A percentile compares a stretch with the other conserved stretches of the same genome.
Conservation (phyloP, 2,797 vertebrate species). For the Galaxias olidus region DNA sequence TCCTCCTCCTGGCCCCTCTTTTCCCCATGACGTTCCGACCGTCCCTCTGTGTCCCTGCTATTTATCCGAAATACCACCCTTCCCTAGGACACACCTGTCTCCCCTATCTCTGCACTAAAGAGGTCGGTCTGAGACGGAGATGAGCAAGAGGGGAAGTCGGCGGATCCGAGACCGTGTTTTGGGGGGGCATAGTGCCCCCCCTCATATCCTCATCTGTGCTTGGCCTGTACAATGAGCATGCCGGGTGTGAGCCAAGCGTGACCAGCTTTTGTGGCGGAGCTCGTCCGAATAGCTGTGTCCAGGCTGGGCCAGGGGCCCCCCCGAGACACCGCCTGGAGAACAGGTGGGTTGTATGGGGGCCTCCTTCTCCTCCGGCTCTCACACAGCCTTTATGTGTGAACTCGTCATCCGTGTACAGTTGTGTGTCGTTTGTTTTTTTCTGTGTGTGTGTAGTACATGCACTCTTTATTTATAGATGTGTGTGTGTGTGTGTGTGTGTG, state of each 20-base stretch:
- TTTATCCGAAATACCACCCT: not conserved
- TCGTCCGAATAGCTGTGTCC: constrained; percentile 56
- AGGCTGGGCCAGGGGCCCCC: constrained; percentile 61
- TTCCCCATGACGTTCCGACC: not conserved
- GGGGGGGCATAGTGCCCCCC: constrained; percentile 17
- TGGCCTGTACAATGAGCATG: constrained; percentile 15
- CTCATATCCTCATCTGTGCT: constrained; percentile 7
- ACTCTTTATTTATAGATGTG: constrained; percentile 2
- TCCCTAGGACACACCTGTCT: too few relatives aligned
- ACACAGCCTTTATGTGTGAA: not conserved
- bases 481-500: constrained; percentile 38
- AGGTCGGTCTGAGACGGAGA: not conserved
- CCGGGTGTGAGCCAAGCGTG: constrained; percentile 9
- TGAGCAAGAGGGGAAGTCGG: not conserved
- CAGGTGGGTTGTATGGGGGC: constrained; percentile 58
- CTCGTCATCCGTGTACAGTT: not conserved
- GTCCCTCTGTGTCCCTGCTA: not conserved
- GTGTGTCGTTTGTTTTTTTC: not conserved
- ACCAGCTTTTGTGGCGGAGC: constrained; percentile 45
- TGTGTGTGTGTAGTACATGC: not conserved
- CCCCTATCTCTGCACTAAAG: too few relatives aligned
- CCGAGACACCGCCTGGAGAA: constrained; percentile 50
- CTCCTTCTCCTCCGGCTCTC: not conserved
- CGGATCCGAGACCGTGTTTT: not conserved
- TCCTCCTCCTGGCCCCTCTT: not conserved